A percentile compares a stretch with the other conserved stretches of the same genome.
phyloP scores from a whole-genome alignment of 2,113 vertebrate genomes.

The Podarcis muralis region DNA sequence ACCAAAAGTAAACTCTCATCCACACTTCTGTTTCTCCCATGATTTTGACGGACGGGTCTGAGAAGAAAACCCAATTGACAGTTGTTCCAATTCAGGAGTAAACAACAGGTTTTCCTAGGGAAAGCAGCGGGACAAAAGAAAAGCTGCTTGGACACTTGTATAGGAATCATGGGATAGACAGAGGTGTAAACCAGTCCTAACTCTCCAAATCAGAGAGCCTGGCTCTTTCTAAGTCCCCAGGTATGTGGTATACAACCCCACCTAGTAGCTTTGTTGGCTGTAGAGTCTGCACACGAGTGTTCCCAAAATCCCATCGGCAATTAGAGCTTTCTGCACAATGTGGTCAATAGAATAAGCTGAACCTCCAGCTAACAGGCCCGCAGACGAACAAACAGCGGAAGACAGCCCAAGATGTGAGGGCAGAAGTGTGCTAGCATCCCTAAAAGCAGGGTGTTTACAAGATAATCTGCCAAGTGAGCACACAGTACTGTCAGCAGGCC shows the following conservation, averaged over 20 bases:
- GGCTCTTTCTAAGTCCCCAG: not conserved
- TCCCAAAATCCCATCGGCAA: not conserved
- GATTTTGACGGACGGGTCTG: no score
- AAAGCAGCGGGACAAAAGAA: no score
- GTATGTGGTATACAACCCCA: not conserved
- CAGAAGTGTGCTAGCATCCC: accelerated
- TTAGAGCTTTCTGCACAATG: not conserved
- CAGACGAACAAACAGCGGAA: not conserved
- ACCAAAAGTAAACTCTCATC: not conserved
- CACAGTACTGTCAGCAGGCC: accelerated
- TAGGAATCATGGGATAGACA: no score
- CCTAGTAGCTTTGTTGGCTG: not conserved
- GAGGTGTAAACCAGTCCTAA: not conserved
- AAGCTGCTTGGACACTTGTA: no score
- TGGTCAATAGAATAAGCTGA: not conserved
- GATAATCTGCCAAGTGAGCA: not conserved
- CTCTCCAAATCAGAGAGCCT: not conserved
- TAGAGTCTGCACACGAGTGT: not conserved
- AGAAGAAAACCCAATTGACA: no score
- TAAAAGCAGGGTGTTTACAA: accelerated
- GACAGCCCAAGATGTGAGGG: accelerated
- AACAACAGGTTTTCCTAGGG: no score
- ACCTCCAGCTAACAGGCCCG: not conserved
- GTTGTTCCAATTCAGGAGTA: no score
- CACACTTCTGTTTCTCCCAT: no score